Evolutionary conservation across 2,797 vertebrate genomes (phyloP).

Genomic region (Ispidina picta): DNA sequence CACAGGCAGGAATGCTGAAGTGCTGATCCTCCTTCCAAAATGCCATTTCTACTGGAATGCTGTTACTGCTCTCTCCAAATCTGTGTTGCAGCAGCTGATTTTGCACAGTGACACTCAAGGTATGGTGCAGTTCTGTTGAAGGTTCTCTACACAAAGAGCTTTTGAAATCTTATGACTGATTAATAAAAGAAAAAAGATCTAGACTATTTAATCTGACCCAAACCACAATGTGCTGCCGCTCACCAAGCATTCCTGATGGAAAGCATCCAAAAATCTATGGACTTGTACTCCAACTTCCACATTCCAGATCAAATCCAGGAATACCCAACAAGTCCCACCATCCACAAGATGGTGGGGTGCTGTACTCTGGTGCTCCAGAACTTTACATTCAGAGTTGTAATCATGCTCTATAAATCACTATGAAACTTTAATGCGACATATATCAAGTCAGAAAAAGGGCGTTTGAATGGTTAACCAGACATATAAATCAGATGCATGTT

Average conservation of each 20-base stretch:
- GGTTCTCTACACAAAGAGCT: neutral
- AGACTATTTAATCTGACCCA: neutral
- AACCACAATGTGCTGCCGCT: neutral
- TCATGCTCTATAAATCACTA: conserved; percentile 24
- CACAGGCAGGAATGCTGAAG: fast-evolving
- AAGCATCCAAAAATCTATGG: neutral
- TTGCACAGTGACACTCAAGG: neutral
- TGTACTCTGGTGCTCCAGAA: neutral
- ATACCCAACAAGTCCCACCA: neutral
- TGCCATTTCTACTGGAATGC: neutral
- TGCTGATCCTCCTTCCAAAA: neutral
- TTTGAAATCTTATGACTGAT: neutral
- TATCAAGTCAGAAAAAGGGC: conserved; percentile 29
- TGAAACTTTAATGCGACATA: neutral
- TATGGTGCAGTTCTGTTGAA: neutral
- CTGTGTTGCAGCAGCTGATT: neutral
- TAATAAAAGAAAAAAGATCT: neutral
- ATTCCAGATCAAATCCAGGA: neutral
- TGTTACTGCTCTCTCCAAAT: neutral
- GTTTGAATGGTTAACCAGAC: neutral
- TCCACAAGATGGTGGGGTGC: neutral
- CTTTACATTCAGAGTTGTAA: neutral
- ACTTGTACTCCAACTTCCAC: neutral
- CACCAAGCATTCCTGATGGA: neutral
- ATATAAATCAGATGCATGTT: neutral